A percentile compares a stretch with the other conserved stretches of the same genome.
Conservation (phyloP, 2,797 vertebrate species). For the Syngnathus rostellatus region DNA sequence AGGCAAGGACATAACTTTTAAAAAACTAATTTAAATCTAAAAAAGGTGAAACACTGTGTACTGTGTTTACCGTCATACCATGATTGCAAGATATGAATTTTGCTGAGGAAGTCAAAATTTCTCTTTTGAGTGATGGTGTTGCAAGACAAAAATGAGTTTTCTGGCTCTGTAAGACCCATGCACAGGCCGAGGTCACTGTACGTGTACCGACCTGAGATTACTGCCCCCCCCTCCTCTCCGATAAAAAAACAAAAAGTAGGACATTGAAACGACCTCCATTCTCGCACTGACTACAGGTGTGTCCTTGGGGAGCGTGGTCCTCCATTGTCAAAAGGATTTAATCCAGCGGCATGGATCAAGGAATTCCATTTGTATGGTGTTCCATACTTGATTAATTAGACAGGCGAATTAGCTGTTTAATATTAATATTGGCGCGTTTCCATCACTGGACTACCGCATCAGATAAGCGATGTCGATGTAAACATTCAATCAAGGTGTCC, state of each 20-base stretch:
- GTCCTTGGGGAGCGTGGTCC: constrained; percentile 44
- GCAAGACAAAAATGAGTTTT: neutral
- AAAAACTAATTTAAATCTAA: neutral
- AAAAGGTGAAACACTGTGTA: neutral
- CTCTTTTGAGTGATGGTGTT: neutral
- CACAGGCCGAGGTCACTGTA: neutral
- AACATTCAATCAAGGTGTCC: constrained; percentile 62
- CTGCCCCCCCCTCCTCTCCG: too few species aligned
- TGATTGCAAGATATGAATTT: neutral
- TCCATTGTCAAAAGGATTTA: constrained; percentile 44
- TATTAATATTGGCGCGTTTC: constrained; percentile 61
- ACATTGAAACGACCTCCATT: constrained; percentile 19
- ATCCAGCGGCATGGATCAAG: constrained; percentile 35
- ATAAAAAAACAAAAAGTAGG: constrained; percentile 4
- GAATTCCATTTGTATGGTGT: constrained; percentile 64
- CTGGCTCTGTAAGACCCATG: neutral
- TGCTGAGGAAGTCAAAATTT: neutral
- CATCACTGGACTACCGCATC: constrained; percentile 36
- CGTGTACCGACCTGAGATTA: neutral
- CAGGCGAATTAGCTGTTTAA: constrained; percentile 69
- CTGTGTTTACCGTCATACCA: neutral
- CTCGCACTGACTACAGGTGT: neutral
- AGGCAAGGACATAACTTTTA: neutral
- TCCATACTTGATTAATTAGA: constrained; percentile 69
- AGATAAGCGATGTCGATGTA: constrained; percentile 50